These are phyloP conservation scores for Drosophila malerkotliana DNA, from an alignment of 1,140 invertebrate genomes.

Conservation along the genomic window DNA sequence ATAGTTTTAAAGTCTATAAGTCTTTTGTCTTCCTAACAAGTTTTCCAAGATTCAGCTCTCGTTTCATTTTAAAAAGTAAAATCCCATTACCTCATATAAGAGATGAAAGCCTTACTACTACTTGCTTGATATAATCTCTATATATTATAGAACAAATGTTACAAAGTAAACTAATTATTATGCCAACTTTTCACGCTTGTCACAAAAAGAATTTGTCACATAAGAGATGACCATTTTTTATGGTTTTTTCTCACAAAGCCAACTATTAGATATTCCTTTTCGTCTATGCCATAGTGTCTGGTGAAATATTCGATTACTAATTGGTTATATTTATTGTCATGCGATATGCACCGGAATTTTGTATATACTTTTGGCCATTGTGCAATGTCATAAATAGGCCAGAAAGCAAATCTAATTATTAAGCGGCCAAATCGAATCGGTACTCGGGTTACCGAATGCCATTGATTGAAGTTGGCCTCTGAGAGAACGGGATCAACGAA, in stretches of 20 bases:
- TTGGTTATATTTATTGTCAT: constrained; percentile 29
- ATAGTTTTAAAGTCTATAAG: no score
- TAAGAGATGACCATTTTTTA: background rate
- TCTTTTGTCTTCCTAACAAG: no score
- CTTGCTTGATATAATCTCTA: background rate
- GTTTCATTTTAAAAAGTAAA: no score
- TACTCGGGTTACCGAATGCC: constrained; percentile 28
- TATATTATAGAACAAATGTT: background rate
- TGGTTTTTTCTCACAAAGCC: background rate
- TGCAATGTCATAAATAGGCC: constrained; percentile 18
- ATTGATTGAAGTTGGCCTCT: constrained; percentile 5
- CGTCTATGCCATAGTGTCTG: background rate
- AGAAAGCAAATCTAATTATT: constrained; percentile 21
- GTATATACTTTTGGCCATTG: constrained; percentile 24
- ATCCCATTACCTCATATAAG: background rate
- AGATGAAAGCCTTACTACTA: no score
- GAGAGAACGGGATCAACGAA: constrained; percentile 9
- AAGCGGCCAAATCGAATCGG: constrained; percentile 16
- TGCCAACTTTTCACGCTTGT: background rate
- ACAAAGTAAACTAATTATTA: background rate
- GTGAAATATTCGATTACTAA: constrained; percentile 15
- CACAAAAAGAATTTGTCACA: background rate
- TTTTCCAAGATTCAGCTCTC: no score
- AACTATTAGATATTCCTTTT: background rate
- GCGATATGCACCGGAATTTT: background rate